Evolutionary conservation across 2,797 vertebrate genomes (phyloP), one percentile per base, ranked within the genome.

Genomic region (Scolopax rusticola): DNA sequence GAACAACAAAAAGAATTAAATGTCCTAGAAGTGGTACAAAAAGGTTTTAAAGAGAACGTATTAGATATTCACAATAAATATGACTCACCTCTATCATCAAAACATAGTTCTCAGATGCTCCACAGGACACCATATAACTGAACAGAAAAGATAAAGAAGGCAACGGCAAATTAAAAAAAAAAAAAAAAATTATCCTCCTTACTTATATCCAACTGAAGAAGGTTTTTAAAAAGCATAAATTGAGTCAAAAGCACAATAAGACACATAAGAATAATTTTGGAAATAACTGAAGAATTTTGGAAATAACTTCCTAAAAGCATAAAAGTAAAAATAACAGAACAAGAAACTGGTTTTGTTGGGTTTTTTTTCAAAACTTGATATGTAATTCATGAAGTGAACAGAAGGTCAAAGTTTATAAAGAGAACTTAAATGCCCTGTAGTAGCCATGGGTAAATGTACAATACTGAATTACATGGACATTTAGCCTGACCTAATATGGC

Each of bases 341-440:
- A 57, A 78, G 25, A 65, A 77, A 60, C 2, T 28, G 9, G 50
- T 30, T 51, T 28, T 15, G 25, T 50, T 51, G 28, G 27, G n/a
- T 18, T 12, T 0, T 3, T 89, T 64, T 57, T 6, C 54, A 33
- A 77, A 30, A 32, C 25, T 93, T 91, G 64, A 91, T 96, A 53
- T 24, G 71, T 95, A 89, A 95, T 53, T 82, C 85, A 77, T 89
- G 41, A 95, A 97, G 38, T 43, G 40, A 90, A 80, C 57, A 74
- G 48, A 87, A 87, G 89, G 79, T 83, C 91, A 83, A 83, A 94
- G 89, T 93, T 91, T 70, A 83, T 70, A 68, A 65, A 68, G 19
- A 87, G 87, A 89, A 89, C 56, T 91, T 70, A 92, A 79, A 70
- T 90, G 79, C 32, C 64, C 89, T 68, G 28, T 50, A 80, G 68